These are phyloP conservation scores for Myzus persicae DNA, from an alignment of 1,140 invertebrate species.

Conservation along the genomic window DNA sequence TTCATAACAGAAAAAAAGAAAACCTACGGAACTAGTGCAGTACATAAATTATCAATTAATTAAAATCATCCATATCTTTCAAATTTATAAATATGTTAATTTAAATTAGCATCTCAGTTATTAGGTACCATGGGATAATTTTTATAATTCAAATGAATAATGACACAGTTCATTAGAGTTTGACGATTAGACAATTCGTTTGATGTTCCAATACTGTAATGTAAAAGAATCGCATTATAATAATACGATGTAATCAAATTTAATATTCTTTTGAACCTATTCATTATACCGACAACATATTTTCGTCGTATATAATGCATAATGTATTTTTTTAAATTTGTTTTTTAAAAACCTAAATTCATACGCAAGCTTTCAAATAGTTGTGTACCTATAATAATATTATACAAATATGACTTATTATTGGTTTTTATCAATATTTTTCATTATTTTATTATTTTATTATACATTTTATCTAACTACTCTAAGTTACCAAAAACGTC, in stretches of 20 bases:
- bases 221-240: background rate
- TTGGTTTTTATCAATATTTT: too few relatives aligned
- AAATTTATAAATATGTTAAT: conserved; percentile 22
- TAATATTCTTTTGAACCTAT: conserved; percentile 11
- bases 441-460: too few relatives aligned
- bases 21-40: background rate
- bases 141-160: conserved; percentile 12
- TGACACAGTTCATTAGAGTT: conserved; percentile 9
- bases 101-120: background rate
- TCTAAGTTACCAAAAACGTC: too few relatives aligned
- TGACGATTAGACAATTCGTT: background rate
- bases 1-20: background rate
- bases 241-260: background rate
- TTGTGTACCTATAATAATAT: background rate
- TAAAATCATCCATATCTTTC: background rate
- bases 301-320: background rate
- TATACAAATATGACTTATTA: too few relatives aligned
- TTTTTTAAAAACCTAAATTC: background rate
- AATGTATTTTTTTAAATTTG: background rate
- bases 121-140: background rate
- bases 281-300: background rate
- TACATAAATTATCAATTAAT: conserved; percentile 12
- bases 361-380: background rate
- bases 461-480: too few relatives aligned
- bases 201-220: background rate